Conservation (phyloP, 2,888 invertebrate genomes). For the Cerceris ruficornis region DNA sequence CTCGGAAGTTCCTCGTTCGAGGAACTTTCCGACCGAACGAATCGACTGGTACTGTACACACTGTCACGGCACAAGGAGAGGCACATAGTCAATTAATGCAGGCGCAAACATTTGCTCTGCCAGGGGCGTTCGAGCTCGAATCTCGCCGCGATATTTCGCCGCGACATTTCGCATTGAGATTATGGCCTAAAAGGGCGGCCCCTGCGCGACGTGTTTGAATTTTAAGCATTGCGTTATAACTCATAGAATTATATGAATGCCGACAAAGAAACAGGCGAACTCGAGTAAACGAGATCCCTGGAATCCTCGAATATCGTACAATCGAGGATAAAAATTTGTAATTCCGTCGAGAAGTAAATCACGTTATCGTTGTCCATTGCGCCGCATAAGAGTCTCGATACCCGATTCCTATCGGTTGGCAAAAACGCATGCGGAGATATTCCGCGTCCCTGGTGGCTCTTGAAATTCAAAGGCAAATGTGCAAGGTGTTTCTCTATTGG, state of each 20-base stretch:
- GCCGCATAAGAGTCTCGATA: too few relatives aligned
- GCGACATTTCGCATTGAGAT: not conserved
- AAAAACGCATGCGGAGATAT: too few relatives aligned
- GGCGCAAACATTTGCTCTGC: slow-evolving; percentile 32
- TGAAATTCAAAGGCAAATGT: too few relatives aligned
- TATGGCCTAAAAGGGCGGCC: too few relatives aligned
- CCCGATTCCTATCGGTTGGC: too few relatives aligned
- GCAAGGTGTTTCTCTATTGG: too few relatives aligned
- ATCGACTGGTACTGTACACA: slow-evolving; percentile 25
- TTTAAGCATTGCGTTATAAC: not conserved
- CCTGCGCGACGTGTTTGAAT: not conserved
- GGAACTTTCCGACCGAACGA: slow-evolving; percentile 35
- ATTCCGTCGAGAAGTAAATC: too few relatives aligned
- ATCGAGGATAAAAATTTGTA: too few relatives aligned
- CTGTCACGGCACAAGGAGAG: slow-evolving; percentile 17
- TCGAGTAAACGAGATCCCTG: too few relatives aligned
- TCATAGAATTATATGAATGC: not conserved
- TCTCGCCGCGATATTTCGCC: slow-evolving; percentile 13
- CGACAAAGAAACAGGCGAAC: not conserved
- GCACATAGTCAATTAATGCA: slow-evolving; percentile 20
- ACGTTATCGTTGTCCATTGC: too few relatives aligned
- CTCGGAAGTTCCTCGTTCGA: slow-evolving; percentile 26
- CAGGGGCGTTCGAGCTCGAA: slow-evolving; percentile 3
- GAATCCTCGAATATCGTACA: too few relatives aligned
- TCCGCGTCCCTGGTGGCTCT: too few relatives aligned